Conservation (phyloP, 2,888 invertebrate species). For the Dryadula phaetusa region DNA sequence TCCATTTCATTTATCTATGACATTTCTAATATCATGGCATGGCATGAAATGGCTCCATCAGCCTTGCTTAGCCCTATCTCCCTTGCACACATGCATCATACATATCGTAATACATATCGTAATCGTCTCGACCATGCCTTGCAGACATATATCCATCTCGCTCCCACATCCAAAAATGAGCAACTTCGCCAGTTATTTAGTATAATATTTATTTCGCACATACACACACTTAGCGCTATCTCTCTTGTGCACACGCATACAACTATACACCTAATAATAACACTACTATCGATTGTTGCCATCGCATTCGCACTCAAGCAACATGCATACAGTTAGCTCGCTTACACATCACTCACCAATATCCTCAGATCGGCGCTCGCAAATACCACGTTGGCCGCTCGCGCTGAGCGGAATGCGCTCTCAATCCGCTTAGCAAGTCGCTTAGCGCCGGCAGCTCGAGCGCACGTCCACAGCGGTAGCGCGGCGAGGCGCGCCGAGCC, state of each 20-base stretch:
- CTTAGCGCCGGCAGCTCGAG: slow-evolving; percentile 89
- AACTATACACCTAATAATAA: too few species aligned
- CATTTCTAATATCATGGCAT: too few species aligned
- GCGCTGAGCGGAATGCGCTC: slow-evolving; percentile 85
- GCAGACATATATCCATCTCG: too few species aligned
- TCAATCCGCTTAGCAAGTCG: slow-evolving; percentile 88
- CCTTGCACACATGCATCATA: not conserved
- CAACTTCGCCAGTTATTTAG: too few species aligned
- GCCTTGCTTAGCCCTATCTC: not conserved
- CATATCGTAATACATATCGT: too few species aligned
- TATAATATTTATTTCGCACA: too few species aligned
- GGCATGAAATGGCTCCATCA: too few species aligned
- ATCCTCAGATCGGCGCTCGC: slow-evolving; percentile 88
- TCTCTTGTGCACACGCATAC: not conserved
- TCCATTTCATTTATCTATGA: too few species aligned
- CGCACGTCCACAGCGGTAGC: slow-evolving; percentile 92
- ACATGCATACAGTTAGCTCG: not conserved
- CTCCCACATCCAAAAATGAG: too few species aligned
- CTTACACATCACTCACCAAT: slow-evolving; percentile 84
- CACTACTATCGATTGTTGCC: not conserved
- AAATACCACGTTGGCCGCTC: slow-evolving; percentile 72
- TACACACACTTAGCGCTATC: not conserved
- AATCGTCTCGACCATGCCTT: too few species aligned
- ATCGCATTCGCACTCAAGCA: not conserved
- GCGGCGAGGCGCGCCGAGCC: slow-evolving; percentile 87